Conservation (phyloP, 2,797 vertebrate genomes). For the Myotis daubentonii region DNA sequence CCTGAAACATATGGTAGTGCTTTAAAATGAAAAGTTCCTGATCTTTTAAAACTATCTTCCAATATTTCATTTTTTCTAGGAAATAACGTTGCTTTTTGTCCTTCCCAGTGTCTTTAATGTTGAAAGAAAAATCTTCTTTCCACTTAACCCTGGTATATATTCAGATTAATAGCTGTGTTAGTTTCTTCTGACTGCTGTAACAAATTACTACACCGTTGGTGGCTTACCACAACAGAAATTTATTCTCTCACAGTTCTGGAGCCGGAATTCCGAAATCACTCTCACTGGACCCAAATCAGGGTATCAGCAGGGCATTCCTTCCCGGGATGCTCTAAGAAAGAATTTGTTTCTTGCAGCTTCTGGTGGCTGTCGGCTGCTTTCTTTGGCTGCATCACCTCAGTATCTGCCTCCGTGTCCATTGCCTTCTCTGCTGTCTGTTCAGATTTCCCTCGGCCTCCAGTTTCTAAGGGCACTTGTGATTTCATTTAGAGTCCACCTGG, state of each 20-base stretch:
- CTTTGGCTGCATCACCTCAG: accelerated
- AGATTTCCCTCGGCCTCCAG: background rate
- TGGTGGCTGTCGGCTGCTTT: background rate
- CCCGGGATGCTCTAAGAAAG: background rate
- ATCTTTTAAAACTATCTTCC: background rate
- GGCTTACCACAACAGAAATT: background rate
- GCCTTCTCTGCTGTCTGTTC: background rate
- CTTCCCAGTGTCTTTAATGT: background rate
- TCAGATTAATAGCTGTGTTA: background rate
- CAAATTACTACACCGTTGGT: background rate
- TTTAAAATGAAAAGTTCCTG: slow-evolving; percentile 18
- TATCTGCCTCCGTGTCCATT: background rate
- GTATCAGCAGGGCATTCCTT: accelerated
- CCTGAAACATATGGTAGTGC: background rate
- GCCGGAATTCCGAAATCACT: background rate
- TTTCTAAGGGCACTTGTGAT: background rate
- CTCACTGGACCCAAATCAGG: too few relatives aligned
- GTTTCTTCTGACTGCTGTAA: background rate
- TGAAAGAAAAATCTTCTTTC: background rate
- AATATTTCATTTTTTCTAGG: background rate
- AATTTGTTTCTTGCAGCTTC: background rate
- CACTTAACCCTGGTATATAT: background rate
- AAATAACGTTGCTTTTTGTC: background rate
- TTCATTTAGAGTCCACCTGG: background rate
- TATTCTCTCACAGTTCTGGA: background rate